Evolutionary conservation across 2,797 vertebrate species (phyloP), one percentile per base, ranked within the genome.

Genomic region (Xenopus petersii): DNA sequence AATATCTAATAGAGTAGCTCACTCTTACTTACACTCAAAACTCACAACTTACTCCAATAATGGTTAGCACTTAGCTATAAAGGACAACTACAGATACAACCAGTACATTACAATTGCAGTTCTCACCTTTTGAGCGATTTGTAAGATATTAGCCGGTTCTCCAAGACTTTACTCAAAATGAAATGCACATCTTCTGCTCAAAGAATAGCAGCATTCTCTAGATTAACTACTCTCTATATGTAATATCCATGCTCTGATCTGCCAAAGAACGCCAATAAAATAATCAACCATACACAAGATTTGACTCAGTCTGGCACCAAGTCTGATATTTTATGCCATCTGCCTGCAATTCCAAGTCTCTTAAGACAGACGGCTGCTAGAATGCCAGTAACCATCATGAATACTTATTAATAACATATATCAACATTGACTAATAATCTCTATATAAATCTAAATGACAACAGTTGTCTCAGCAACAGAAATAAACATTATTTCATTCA

Each of bases 351-450:
- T 56, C 26, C 12, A 69, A 72, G 54, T 59, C 69, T 72, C 70
- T 2, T n/a, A 15, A 80, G 73, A 80, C 7, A 16, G 1, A 58
- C 72, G 75, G 70, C 79, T 58, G 2, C 17, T 33, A 48, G 58
- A 42, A 30, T 71, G 24, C 48, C 0, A 6, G 11, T 63, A 49
- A 65, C 26, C 64, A 68, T 80, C 64, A 78, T 13, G 47, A 69
- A 78, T 64, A 59, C 71, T 73, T 68, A 78, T 78, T 78, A 73
- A 78, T 78, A 78, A 78, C 76, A 73, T 78, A 70, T 68, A 78
- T 73, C 76, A 78, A 78, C 76, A 78, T 42, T 60, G 76, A 78
- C 75, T 63, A 64, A 59, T 78, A 73, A 78, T 78, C 65, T 64
- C 51, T 69, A 70, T 48, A 64, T 51, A 65, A 69, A 69, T 24